A percentile compares a stretch with the other conserved stretches of the same genome.
Evolutionary conservation across 1,140 invertebrate species (phyloP).

Genomic region (Formica selysi): DNA sequence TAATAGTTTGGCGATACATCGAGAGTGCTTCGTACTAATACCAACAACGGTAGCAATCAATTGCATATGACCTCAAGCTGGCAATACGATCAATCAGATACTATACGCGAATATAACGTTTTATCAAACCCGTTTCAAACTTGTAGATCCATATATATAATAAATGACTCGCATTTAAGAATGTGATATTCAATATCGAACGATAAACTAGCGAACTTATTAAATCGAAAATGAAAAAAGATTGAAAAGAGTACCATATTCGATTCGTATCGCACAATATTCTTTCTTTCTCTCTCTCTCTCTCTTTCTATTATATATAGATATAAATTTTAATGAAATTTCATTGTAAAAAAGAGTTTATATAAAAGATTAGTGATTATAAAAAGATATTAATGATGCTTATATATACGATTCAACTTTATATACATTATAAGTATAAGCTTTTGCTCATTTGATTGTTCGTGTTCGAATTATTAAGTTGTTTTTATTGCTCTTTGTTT

Average conservation of each 20-base stretch:
- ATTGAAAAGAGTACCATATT: neutral
- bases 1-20: slow-evolving; percentile 38
- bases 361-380: neutral
- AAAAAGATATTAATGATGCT: slow-evolving; percentile 9
- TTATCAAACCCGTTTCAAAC: slow-evolving; percentile 1
- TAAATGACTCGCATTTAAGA: slow-evolving; percentile 33
- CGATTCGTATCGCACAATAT: neutral
- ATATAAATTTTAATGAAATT: slow-evolving; percentile 14
- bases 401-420: neutral
- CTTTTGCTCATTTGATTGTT: neutral
- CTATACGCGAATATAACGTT: neutral
- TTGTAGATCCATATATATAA: neutral
- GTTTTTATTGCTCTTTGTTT: slow-evolving; percentile 3
- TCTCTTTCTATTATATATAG: neutral
- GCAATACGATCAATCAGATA: slow-evolving; percentile 43
- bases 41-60: slow-evolving; percentile 43
- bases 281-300: too few relatives aligned
- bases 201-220: neutral
- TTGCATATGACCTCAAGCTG: slow-evolving; percentile 22
- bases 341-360: neutral
- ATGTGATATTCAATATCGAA: neutral
- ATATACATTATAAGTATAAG: neutral
- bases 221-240: neutral
- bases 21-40: slow-evolving; percentile 25
- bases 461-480: neutral